Percentiles rank a stretch among this genome's conserved stretches.
Conservation (phyloP, 2,797 vertebrate species). For the Characodon lateralis region DNA sequence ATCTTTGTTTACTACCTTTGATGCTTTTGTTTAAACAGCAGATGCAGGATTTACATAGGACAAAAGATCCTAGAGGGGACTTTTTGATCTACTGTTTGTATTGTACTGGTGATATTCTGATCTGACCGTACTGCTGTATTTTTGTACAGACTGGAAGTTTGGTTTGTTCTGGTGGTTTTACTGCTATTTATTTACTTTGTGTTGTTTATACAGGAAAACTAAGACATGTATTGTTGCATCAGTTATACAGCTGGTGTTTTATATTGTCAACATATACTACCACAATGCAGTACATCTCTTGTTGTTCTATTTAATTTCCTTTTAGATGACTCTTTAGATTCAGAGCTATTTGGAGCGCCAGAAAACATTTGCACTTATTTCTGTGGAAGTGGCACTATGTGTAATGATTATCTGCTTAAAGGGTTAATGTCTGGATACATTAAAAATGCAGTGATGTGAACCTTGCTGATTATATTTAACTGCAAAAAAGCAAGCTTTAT, state of each 20-base stretch:
- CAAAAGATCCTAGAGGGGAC: constrained; percentile 22
- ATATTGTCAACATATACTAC: constrained; percentile 36
- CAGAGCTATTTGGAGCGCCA: constrained; percentile 84
- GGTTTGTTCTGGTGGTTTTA: constrained; percentile 41
- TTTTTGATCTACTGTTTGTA: constrained; percentile 28
- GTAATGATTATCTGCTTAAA: constrained; percentile 57
- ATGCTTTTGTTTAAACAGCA: constrained; percentile 15
- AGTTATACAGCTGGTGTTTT: constrained; percentile 47
- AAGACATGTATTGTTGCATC: constrained; percentile 31
- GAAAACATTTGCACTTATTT: constrained; percentile 82
- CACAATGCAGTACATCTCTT: neutral
- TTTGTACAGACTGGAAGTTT: constrained; percentile 63
- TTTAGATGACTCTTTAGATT: constrained; percentile 72
- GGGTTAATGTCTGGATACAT: constrained; percentile 19
- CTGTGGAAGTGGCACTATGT: constrained; percentile 27
- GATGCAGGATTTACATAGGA: constrained; percentile 32
- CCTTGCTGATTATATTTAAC: constrained; percentile 85
- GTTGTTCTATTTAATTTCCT: neutral
- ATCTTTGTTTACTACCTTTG: neutral
- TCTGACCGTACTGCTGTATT: constrained; percentile 36
- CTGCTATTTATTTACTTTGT: constrained; percentile 54
- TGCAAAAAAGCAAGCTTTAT: constrained; percentile 83
- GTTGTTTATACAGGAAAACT: constrained; percentile 59
- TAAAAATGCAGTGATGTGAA: constrained; percentile 58
- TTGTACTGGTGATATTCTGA: constrained; percentile 24